A percentile compares a stretch with the other conserved stretches of the same genome.
These are phyloP conservation scores for Diuraphis noxia DNA, from an alignment of 1,140 invertebrate genomes.

Conservation along the genomic window DNA sequence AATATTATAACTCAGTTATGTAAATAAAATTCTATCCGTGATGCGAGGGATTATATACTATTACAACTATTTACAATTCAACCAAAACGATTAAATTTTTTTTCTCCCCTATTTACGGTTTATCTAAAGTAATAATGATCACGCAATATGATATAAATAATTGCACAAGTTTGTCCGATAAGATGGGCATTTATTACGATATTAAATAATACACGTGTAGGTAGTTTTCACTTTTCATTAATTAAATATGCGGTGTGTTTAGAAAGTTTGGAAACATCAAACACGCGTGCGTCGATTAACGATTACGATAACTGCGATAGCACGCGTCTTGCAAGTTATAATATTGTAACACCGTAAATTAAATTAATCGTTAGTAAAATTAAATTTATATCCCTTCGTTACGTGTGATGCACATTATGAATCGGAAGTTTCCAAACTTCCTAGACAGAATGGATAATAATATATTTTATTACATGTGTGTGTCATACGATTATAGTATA, in stretches of 20 bases:
- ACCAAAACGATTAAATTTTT: too few species aligned
- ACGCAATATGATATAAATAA: not conserved
- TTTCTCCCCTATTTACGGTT: too few species aligned
- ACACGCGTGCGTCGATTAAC: not conserved
- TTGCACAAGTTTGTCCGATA: not conserved
- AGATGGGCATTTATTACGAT: not conserved
- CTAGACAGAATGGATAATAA: not conserved
- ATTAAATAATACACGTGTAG: not conserved
- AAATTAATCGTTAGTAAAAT: constrained; percentile 6
- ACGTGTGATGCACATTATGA: not conserved
- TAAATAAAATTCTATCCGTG: too few species aligned
- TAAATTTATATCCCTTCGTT: not conserved
- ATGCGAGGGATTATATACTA: too few species aligned
- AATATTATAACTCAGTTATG: too few species aligned
- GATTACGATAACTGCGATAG: not conserved
- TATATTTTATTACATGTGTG: not conserved
- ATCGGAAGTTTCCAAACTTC: not conserved
- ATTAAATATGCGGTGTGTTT: not conserved
- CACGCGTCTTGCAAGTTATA: not conserved
- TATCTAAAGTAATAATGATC: too few species aligned
- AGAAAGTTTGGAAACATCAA: constrained; percentile 2
- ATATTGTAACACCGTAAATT: not conserved
- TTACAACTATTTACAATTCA: too few species aligned
- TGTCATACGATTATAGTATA: not conserved
- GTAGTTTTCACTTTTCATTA: not conserved